Evolutionary conservation across 2,797 vertebrate species (phyloP), one percentile per base, ranked within the genome.

Genomic region (Geotrypetes seraphini): DNA sequence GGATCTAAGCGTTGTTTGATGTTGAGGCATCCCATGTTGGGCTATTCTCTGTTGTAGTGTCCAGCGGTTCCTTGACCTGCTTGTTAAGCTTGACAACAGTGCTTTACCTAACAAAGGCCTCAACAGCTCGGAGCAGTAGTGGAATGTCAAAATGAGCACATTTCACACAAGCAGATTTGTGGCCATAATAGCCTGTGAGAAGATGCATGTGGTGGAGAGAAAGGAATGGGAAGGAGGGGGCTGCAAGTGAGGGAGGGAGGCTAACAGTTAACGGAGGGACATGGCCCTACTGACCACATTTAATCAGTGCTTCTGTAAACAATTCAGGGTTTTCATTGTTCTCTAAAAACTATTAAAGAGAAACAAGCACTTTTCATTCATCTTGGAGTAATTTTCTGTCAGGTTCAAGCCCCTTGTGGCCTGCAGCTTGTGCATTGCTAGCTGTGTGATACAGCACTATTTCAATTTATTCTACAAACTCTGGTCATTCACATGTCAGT

Each of bases 71-170:
- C 66, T 60, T 47, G 69, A 75, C 55, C 68, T 79, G 75, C 84
- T 90, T 87, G 88, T 90, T 91, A 86, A 85, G 79, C 78, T 86
- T 83, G 82, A 89, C 84, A 85, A 79, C 74, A 78, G 71, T 75
- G 74, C 79, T 85, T 81, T 73, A 73, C 79, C 66, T 84, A 77
- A 86, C 89, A 94, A 91, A 89, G 83, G 84, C 78, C 74, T 85
- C 78, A 70, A 69, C 28, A 25, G 22, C 16, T 43, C 28, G 31
- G 12, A 79, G 81, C 74, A 81, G 82, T 66, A 64, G 84, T 78
- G 78, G 84, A 86, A 85, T 75, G 75, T 81, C 89, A 89, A 90
- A 92, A 85, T 69, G 90, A 90, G 89, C 84, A 85, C 83, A 90
- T 93, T 92, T 92, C 28, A 25, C 32, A 43, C 33, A 32, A n/a